Base-by-base conservation (phyloP, 35 echinoderm and acorn worm species). In the Heliocidaris erythrogramma region DNA sequence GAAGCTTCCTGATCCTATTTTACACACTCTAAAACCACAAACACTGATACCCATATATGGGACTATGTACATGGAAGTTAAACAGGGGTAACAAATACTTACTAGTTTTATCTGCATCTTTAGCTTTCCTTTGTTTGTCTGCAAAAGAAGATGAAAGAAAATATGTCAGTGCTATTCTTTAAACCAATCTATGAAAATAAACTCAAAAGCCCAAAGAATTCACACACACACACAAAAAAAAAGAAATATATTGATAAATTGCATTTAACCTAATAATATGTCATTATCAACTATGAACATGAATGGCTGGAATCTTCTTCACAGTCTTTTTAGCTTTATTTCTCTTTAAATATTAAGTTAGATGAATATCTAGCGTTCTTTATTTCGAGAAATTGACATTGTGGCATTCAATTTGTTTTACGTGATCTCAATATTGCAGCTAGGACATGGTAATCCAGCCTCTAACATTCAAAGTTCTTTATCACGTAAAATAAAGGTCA, bases 71-170 rank as follows among this genome's bases (percentile, higher is more conserved):
- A 78, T 27, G 7, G 59, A 14, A 2, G 18, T 60, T 60, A 14
- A 9, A 14, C 2, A 60, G 18, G 12, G 12, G 59, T 60, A 5
- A 60, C 59, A 60, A 18, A 60, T 78, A 78, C 65, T 78, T 27
- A 78, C 65, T 78, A 7, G 65, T 78, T 89, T 89, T 88, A 42
- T 95, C 86, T 13, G 42, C 21, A 53, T 95, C 86, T 90, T 49
- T 95, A 30, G 18, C n/a, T 31, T 47, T 56, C 69, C 91, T 90
- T 27, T 31, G 29, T n/a, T 89, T 89, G 13, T 89, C 87, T 89
- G 87, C 10, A 42, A 89, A 32, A 32, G 29, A 89, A 89, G 31
- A 18, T 47, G 31, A 17, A 42, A 89, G 87, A 47, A 89, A 47
- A 89, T 11, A 21, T 4, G 87, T 78, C 14, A 56, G 10, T 56